Evolutionary conservation across 2,113 vertebrate genomes (phyloP).

Genomic region (Harpagus bidentatus): DNA sequence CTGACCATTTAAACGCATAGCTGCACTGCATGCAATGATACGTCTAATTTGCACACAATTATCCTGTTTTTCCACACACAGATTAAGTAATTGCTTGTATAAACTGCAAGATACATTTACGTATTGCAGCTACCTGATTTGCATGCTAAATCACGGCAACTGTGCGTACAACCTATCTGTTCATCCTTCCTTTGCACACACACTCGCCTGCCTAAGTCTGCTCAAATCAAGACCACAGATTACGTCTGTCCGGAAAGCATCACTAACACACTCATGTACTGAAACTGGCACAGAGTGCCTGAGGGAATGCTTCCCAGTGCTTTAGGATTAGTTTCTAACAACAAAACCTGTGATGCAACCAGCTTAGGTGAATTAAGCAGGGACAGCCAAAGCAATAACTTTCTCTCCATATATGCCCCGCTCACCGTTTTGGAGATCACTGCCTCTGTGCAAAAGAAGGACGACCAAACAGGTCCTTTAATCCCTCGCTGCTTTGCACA

Average conservation of each 20-base stretch:
- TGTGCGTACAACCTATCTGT: background rate
- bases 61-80: background rate
- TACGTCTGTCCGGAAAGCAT: background rate
- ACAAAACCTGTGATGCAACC: background rate
- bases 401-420: rapidly evolving
- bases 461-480: rapidly evolving
- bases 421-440: background rate
- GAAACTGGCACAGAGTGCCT: background rate
- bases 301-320: background rate
- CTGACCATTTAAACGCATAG: background rate
- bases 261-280: background rate
- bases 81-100: background rate
- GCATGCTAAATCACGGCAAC: background rate
- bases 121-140: background rate
- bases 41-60: background rate
- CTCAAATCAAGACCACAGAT: background rate
- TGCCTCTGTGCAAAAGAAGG: background rate
- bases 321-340: background rate
- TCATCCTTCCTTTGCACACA: background rate
- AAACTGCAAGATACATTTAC: background rate
- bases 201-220: background rate
- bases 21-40: background rate
- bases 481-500: background rate
- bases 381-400: background rate
- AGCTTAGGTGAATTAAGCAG: background rate